These are phyloP conservation scores for Drosophila ohnishii DNA, from an alignment of 1,140 invertebrate genomes.

Conservation along the genomic window DNA sequence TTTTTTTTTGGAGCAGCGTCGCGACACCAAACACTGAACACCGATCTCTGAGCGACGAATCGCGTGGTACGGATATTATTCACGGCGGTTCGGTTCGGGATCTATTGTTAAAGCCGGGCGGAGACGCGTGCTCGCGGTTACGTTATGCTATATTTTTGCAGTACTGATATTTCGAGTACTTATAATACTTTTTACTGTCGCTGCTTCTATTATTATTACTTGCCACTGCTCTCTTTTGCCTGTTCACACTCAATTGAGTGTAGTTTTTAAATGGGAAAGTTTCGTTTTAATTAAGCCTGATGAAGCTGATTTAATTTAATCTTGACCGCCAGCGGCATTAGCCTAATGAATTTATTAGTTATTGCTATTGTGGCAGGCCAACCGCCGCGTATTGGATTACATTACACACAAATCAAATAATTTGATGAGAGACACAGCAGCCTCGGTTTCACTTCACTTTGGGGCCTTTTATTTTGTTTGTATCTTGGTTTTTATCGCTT, in stretches of 20 bases:
- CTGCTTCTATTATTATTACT: slow-evolving; percentile 31
- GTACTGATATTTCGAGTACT: slow-evolving; percentile 29
- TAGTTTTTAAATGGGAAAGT: slow-evolving; percentile 74
- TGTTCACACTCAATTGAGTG: slow-evolving; percentile 74
- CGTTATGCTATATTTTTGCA: slow-evolving; percentile 31
- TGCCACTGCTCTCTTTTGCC: slow-evolving; percentile 27
- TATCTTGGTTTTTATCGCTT: slow-evolving; percentile 10
- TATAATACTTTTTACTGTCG: slow-evolving; percentile 35
- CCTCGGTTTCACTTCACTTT: slow-evolving; percentile 17
- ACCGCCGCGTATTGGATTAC: slow-evolving; percentile 1
- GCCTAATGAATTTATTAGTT: slow-evolving; percentile 76
- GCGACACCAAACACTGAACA: slow-evolving; percentile 23
- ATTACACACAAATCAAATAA: slow-evolving; percentile 46
- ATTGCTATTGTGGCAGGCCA: slow-evolving; percentile 12
- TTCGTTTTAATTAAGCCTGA: slow-evolving; percentile 77
- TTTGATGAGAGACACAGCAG: background rate
- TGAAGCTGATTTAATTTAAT: slow-evolving; percentile 82
- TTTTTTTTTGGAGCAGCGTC: slow-evolving; percentile 30
- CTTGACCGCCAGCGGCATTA: slow-evolving; percentile 60
- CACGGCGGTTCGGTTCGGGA: slow-evolving; percentile 46
- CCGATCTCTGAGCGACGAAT: slow-evolving; percentile 44
- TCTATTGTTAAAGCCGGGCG: slow-evolving; percentile 66
- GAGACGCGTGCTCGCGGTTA: slow-evolving; percentile 58
- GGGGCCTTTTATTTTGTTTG: slow-evolving; percentile 4
- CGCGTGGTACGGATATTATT: slow-evolving; percentile 51